Evolutionary conservation across 2,797 vertebrate genomes (phyloP), one percentile per base, ranked within the genome.

Genomic region (Sebastes ruberrimus): DNA sequence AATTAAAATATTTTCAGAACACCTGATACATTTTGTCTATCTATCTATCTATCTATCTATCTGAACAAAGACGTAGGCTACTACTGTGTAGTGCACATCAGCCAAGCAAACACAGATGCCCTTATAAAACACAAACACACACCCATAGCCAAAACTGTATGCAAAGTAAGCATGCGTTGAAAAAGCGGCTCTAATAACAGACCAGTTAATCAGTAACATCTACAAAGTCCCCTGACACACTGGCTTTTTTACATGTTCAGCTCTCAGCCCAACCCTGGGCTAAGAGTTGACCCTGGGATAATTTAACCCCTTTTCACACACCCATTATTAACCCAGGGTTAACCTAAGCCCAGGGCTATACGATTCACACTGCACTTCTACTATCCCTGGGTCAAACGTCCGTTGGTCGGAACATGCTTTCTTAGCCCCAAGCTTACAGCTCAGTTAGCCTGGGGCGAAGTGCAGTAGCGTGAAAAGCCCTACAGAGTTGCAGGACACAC

Each of bases 171-270:
- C 53, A 46, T 79, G 78, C 70, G 67, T 16, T 78, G 2, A 79
- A 89, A 87, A 93, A 91, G 72, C 2, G 13, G 38, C 88, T 80
- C 28, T 35, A 49, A 66, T 72, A 89, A 81, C 86, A 88, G 74
- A 72, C 72, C 25, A 77, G 87, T 88, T 94, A 91, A 93, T 93
- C 80, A 88, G 80, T 91, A 83, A 90, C 90, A 90, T 79, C 63
- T 78, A 65, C 28, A 76, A 76, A 70, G 32, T 27, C 33, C 76
- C 59, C 25, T 72, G 6, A 60, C 57, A 25, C 73, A 53, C 35
- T 23, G 60, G 6, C 30, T 33, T 63, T 63, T 32, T 7, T 14
- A 52, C 18, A 52, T 52, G 7, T n/a, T 52, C 46, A 20, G 16
- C 42, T 46, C 16, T 46, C 16, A 3, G 42, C 42, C 42, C 16